These are phyloP conservation scores for Asbolus verrucosus DNA, from an alignment of 1,140 invertebrate genomes.

Conservation along the genomic window DNA sequence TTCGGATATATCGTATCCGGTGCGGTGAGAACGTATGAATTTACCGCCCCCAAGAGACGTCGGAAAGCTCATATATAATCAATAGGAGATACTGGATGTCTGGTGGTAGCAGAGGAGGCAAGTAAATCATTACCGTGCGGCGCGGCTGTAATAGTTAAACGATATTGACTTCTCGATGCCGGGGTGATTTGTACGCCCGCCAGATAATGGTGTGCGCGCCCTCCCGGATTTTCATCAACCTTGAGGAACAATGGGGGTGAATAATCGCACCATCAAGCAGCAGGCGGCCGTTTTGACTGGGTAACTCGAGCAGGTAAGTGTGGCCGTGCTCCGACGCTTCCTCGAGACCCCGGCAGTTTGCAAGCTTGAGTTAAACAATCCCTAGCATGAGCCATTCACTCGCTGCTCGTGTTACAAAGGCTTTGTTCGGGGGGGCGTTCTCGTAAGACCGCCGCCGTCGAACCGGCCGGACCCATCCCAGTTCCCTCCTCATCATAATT, in stretches of 20 bases:
- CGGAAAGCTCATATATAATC: slow-evolving; percentile 60
- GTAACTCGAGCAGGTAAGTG: slow-evolving; percentile 35
- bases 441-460: not conserved
- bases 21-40: slow-evolving; percentile 59
- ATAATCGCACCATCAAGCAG: slow-evolving; percentile 51
- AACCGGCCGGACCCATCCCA: too few relatives aligned
- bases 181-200: slow-evolving; percentile 54
- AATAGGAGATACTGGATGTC: slow-evolving; percentile 61
- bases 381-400: slow-evolving; percentile 20
- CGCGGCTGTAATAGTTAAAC: slow-evolving; percentile 53
- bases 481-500: slow-evolving; percentile 35
- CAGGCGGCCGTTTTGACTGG: slow-evolving; percentile 40
- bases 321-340: slow-evolving; percentile 3
- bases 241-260: slow-evolving; percentile 55
- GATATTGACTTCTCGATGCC: slow-evolving; percentile 54
- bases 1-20: slow-evolving; percentile 51
- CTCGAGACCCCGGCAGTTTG: not conserved
- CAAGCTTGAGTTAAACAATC: slow-evolving; percentile 13
- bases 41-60: slow-evolving; percentile 58
- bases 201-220: slow-evolving; percentile 49
- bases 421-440: slow-evolving; percentile 18
- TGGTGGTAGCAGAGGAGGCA: slow-evolving; percentile 52
- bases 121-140: slow-evolving; percentile 59
- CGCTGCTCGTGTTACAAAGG: slow-evolving; percentile 1
- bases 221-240: slow-evolving; percentile 53